These are phyloP conservation scores for Ylistrum balloti DNA, from an alignment of 1,140 invertebrate species.

Conservation along the genomic window DNA sequence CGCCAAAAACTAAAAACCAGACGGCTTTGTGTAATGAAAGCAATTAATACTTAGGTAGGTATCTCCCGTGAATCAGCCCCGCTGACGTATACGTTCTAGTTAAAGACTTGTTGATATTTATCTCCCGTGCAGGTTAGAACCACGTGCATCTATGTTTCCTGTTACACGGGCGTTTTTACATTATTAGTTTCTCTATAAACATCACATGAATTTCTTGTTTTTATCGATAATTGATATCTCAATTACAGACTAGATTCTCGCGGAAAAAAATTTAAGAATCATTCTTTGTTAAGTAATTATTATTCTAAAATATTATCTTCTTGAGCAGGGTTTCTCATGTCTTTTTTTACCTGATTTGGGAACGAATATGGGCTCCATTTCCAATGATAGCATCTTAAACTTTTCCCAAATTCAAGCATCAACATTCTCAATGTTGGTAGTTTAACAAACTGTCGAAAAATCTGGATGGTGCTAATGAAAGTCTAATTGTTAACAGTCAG, in stretches of 20 bases:
- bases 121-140: neutral
- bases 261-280: no score
- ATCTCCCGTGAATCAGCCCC: neutral
- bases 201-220: neutral
- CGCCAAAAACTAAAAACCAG: constrained; percentile 13
- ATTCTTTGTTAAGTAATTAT: no score
- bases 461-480: no score
- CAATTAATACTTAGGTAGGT: neutral
- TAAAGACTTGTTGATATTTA: neutral
- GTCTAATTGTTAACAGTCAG: no score
- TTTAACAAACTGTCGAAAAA: no score
- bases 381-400: no score
- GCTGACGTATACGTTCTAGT: neutral
- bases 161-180: neutral
- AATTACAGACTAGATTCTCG: neutral
- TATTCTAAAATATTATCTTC: no score
- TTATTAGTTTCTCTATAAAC: neutral
- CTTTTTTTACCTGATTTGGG: no score
- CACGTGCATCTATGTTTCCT: constrained; percentile 27
- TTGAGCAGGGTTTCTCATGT: neutral
- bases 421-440: no score
- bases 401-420: no score
- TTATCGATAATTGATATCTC: neutral
- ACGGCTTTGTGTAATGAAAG: neutral
- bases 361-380: no score